Evolutionary conservation across 1,140 invertebrate genomes (phyloP).

Genomic region (Amphibalanus amphitrite): DNA sequence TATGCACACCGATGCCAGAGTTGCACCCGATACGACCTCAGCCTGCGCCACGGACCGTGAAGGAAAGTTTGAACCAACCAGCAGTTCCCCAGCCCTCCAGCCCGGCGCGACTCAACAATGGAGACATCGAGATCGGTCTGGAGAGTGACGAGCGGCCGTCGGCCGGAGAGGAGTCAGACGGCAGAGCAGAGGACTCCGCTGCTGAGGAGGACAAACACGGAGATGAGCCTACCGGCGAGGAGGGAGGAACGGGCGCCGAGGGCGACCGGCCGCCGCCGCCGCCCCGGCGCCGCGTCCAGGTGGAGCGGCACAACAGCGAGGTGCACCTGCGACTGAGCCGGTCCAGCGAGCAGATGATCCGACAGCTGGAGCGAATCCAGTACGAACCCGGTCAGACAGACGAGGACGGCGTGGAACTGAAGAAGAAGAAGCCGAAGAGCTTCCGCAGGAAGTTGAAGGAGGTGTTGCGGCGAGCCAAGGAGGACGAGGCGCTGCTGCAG

Average conservation of each 20-base stretch:
- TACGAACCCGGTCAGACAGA: background rate
- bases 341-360: background rate
- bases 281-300: background rate
- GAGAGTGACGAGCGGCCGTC: background rate
- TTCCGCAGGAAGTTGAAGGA: background rate
- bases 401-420: background rate
- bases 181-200: too few species aligned
- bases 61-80: too few species aligned
- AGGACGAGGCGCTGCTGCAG: slow-evolving; percentile 1
- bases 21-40: too few species aligned
- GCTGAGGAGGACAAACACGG: too few species aligned
- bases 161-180: background rate
- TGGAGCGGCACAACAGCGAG: background rate
- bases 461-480: background rate
- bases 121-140: background rate
- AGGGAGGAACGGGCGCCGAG: too few species aligned
- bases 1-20: too few species aligned
- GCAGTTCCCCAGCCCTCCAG: too few species aligned
- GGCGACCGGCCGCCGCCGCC: too few species aligned
- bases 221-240: background rate
- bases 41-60: too few species aligned
- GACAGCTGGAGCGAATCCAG: background rate
- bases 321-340: background rate
- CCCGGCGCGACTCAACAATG: background rate
- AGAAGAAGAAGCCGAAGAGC: background rate